Evolutionary conservation across 1,140 invertebrate species (phyloP).

Genomic region (Cyrtorhinus lividipennis): DNA sequence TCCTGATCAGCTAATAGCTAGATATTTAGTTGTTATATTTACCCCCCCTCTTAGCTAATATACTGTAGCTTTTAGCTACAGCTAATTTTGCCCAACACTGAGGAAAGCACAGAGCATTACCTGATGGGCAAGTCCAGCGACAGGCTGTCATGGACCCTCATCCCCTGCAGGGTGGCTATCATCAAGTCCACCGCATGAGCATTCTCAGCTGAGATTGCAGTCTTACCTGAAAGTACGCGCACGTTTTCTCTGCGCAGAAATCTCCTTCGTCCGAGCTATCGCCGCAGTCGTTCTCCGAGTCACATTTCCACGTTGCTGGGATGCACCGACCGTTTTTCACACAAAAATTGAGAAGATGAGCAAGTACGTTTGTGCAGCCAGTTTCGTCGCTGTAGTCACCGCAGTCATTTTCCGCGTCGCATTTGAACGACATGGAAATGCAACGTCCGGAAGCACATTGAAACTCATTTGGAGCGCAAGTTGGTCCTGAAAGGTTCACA

Average conservation of each 20-base stretch:
- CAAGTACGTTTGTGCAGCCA: slow-evolving; percentile 74
- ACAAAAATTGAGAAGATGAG: slow-evolving; percentile 66
- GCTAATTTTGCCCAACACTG: too few species aligned
- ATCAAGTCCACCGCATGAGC: too few species aligned
- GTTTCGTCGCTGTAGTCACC: slow-evolving; percentile 83
- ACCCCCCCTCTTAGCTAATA: too few species aligned
- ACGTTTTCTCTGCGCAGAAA: slow-evolving; percentile 87
- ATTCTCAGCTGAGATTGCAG: too few species aligned
- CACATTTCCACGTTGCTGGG: slow-evolving; percentile 90
- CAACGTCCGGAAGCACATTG: slow-evolving; percentile 65
- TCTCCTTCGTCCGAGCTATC: slow-evolving; percentile 92
- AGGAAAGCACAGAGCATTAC: too few species aligned
- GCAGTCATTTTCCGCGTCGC: slow-evolving; percentile 87
- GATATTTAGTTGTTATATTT: too few species aligned
- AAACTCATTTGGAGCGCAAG: slow-evolving; percentile 68
- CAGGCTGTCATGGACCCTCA: too few species aligned
- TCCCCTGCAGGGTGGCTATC: too few species aligned
- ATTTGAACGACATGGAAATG: slow-evolving; percentile 60
- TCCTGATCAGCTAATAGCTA: too few species aligned
- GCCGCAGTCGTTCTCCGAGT: slow-evolving; percentile 83
- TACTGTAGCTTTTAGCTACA: too few species aligned
- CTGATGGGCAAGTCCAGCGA: too few species aligned
- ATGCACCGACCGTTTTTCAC: slow-evolving; percentile 91
- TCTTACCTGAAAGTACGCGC: slow-evolving; percentile 65
- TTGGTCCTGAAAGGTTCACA: slow-evolving; percentile 60